These are phyloP conservation scores for Nephrotoma guestfalica DNA, from an alignment of 2,888 invertebrate genomes.

Conservation along the genomic window DNA sequence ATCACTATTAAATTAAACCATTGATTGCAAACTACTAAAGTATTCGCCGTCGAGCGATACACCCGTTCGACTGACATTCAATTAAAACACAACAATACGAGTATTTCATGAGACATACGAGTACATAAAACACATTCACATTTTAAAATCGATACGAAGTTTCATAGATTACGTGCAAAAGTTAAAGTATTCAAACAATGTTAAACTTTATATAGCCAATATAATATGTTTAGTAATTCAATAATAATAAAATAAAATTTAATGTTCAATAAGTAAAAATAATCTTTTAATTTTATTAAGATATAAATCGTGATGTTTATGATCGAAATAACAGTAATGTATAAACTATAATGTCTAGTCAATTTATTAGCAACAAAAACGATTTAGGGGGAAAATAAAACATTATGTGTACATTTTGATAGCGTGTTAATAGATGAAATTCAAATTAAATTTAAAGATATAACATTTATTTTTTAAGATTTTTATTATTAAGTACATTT, in stretches of 20 bases:
- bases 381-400: conserved; percentile 17
- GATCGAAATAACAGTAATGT: neutral
- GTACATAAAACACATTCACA: too few species aligned
- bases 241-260: neutral
- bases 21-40: too few species aligned
- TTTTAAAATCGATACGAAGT: neutral
- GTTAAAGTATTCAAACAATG: neutral
- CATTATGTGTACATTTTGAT: neutral
- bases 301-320: neutral
- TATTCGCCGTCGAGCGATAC: too few species aligned
- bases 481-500: too few species aligned
- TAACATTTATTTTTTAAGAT: too few species aligned
- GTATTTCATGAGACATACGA: too few species aligned
- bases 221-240: neutral
- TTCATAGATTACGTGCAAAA: neutral
- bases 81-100: too few species aligned
- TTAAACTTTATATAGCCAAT: neutral
- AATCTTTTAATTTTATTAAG: neutral
- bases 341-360: neutral
- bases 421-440: too few species aligned
- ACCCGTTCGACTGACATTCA: too few species aligned
- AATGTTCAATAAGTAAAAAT: neutral
- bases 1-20: too few species aligned
- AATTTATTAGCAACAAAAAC: neutral
- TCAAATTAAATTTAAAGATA: too few species aligned